Percentiles rank a stretch among this genome's conserved stretches.
Evolutionary conservation across 2,888 invertebrate species (phyloP).

Genomic region (Agapostemon virescens): DNA sequence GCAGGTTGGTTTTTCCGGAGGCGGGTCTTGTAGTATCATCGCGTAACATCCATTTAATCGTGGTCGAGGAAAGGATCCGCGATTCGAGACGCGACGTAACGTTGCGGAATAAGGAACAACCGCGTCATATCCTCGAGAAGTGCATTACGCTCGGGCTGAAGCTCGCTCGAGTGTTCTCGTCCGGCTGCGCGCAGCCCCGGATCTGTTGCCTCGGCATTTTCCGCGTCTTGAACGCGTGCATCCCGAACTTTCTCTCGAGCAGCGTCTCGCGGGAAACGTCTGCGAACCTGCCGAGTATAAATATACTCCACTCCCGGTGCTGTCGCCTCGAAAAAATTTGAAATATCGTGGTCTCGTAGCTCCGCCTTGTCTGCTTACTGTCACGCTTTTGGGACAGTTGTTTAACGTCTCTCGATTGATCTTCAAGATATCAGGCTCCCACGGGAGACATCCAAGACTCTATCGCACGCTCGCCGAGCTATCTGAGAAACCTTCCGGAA

Average conservation of each 20-base stretch:
- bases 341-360: conserved; percentile 13
- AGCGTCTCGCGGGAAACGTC: conserved; percentile 32
- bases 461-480: neutral
- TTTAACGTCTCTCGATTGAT: conserved; percentile 8
- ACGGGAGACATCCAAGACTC: neutral
- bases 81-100: conserved; percentile 40
- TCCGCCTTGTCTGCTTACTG: conserved; percentile 6
- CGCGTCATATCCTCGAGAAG: conserved; percentile 41
- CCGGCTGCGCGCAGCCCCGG: conserved; percentile 37
- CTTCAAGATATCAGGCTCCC: neutral
- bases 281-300: conserved; percentile 25
- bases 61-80: neutral
- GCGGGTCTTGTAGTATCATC: neutral
- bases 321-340: conserved; percentile 39
- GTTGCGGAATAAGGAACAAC: conserved; percentile 39
- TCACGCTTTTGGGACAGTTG: conserved; percentile 20
- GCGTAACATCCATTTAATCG: conserved; percentile 21
- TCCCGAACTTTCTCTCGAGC: conserved; percentile 39
- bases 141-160: conserved; percentile 52
- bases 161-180: conserved; percentile 55
- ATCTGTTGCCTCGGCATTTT: conserved; percentile 47
- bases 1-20: neutral
- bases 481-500: neutral
- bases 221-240: conserved; percentile 46
- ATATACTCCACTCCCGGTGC: conserved; percentile 31